phyloP scores from a whole-genome alignment of 2,888 invertebrate species.

The Scrobipalpa atriplicella region DNA sequence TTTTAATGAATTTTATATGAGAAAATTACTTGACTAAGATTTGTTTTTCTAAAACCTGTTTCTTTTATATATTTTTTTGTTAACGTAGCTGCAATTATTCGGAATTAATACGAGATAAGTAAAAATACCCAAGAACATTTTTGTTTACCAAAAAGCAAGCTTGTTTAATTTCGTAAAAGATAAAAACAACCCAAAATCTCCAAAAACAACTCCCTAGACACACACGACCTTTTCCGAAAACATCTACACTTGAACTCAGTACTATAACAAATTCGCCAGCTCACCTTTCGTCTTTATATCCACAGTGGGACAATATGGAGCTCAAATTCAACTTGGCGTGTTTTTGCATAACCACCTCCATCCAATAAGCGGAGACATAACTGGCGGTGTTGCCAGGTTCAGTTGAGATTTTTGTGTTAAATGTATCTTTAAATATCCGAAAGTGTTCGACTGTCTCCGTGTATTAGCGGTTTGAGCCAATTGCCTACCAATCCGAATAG shows the following conservation, averaged over 20 bases:
- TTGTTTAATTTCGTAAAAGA: not conserved
- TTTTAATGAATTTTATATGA: no score
- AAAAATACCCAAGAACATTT: not conserved
- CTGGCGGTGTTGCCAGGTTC: conserved; percentile 5
- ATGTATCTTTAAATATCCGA: not conserved
- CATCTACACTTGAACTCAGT: not conserved
- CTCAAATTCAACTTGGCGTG: conserved; percentile 7
- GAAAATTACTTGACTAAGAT: no score
- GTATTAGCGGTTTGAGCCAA: no score
- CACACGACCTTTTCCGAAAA: not conserved
- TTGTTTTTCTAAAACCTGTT: no score
- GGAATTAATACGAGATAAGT: no score
- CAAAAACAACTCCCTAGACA: not conserved
- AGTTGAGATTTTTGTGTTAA: not conserved
- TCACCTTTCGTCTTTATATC: not conserved
- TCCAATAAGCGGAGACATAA: conserved; percentile 13
- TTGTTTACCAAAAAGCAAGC: not conserved
- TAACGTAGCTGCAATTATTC: no score
- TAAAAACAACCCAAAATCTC: not conserved
- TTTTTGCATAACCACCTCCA: conserved; percentile 14
- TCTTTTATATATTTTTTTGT: no score
- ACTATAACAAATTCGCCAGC: conserved; percentile 1
- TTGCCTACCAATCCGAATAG: no score
- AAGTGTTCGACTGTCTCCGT: no score
- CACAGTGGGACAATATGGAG: conserved; percentile 4